Percentiles rank a stretch among this genome's conserved stretches.
phyloP scores from a whole-genome alignment of 1,140 invertebrate species.

The Anastrepha obliqua region DNA sequence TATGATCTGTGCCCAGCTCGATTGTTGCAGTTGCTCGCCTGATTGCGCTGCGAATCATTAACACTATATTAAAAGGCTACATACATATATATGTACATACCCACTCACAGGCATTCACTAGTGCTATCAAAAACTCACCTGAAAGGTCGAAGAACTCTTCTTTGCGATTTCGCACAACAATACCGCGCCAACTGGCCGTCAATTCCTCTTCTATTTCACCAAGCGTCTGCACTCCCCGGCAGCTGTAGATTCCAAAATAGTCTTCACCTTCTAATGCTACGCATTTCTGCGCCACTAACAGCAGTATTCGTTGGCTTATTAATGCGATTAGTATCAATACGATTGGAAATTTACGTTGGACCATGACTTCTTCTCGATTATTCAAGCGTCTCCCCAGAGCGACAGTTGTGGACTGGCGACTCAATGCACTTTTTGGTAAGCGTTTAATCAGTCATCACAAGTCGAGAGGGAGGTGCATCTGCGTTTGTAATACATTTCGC shows the following conservation, averaged over 20 bases:
- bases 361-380: neutral
- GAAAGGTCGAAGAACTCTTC: neutral
- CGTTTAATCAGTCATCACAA: neutral
- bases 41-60: constrained; percentile 26
- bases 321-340: neutral
- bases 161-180: constrained; percentile 56
- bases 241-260: neutral
- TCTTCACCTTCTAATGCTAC: neutral
- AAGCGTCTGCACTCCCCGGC: constrained; percentile 18
- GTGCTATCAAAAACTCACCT: neutral
- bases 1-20: constrained; percentile 26
- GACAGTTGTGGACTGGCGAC: neutral
- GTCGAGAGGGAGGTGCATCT: neutral
- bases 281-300: constrained; percentile 1
- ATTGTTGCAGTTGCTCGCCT: neutral
- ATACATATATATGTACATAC: neutral
- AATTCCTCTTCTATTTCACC: constrained; percentile 59
- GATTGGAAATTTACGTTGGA: neutral
- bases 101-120: neutral
- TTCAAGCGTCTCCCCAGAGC: neutral
- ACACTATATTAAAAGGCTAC: neutral
- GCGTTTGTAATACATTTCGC: neutral
- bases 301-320: neutral
- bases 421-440: neutral
- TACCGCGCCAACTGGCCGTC: constrained; percentile 61